Conservation (phyloP, 1,140 invertebrate species). For the Drosophila dunni region DNA sequence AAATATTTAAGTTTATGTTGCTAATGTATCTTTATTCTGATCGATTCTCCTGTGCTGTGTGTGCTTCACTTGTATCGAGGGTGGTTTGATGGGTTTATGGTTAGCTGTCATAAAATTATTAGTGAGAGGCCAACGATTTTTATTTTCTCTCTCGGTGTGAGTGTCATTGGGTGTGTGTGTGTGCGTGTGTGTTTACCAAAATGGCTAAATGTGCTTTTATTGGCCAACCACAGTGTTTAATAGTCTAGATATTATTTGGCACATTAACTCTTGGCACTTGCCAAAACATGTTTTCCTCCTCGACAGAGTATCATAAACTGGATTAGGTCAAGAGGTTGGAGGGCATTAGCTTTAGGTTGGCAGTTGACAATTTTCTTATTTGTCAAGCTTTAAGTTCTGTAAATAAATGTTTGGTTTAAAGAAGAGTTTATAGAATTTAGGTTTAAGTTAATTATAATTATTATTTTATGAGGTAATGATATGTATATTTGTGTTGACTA, state of each 20-base stretch:
- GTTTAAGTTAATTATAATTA: too few relatives aligned
- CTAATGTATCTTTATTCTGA: slow-evolving; percentile 14
- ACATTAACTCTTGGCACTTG: slow-evolving; percentile 30
- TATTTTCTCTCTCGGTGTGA: slow-evolving; percentile 21
- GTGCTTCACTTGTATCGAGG: slow-evolving; percentile 33
- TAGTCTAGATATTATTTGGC: slow-evolving; percentile 20
- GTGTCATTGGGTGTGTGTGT: too few relatives aligned
- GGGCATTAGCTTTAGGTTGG: neutral
- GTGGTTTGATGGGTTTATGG: slow-evolving; percentile 27
- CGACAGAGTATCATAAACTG: slow-evolving; percentile 14
- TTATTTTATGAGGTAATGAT: too few relatives aligned
- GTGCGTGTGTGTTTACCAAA: slow-evolving; percentile 18
- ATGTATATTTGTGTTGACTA: too few relatives aligned
- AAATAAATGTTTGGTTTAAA: slow-evolving; percentile 10
- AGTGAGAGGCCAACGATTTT: slow-evolving; percentile 27
- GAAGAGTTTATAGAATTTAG: too few relatives aligned
- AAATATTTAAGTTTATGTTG: slow-evolving; percentile 25
- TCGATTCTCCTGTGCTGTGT: slow-evolving; percentile 21
- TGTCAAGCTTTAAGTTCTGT: neutral
- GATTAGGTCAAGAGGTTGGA: neutral
- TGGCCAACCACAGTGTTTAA: slow-evolving; percentile 29
- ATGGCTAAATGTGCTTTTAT: slow-evolving; percentile 39
- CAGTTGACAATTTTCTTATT: neutral
- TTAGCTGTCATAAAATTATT: slow-evolving; percentile 39
- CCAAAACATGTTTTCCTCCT: slow-evolving; percentile 6